phyloP scores from a whole-genome alignment of 2,888 invertebrate genomes.

The Terebella lapidaria region DNA sequence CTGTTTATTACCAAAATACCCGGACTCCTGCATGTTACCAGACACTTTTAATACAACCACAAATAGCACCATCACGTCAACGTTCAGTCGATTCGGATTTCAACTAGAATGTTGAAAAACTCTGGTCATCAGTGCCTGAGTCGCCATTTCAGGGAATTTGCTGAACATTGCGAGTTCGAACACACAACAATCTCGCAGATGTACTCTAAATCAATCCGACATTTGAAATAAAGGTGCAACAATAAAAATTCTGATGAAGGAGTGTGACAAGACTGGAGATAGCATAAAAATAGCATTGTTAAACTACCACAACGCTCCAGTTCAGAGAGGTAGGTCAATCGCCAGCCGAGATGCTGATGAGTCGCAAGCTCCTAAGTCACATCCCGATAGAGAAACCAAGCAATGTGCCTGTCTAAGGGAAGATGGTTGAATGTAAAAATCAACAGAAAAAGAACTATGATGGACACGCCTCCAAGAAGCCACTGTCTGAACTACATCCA shows the following conservation, averaged over 20 bases:
- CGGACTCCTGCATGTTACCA: conserved; percentile 18
- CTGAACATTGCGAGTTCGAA: conserved; percentile 12
- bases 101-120: conserved; percentile 19
- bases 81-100: conserved; percentile 20
- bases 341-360: conserved; percentile 24
- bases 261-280: conserved; percentile 10
- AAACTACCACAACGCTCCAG: conserved; percentile 22
- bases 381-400: conserved; percentile 7
- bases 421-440: background rate
- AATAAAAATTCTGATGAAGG: conserved; percentile 17
- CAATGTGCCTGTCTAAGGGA: background rate
- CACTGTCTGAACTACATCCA: background rate
- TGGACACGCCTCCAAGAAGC: background rate
- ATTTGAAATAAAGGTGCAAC: too few relatives aligned
- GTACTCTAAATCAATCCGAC: conserved; percentile 20
- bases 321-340: conserved; percentile 17
- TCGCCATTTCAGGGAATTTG: conserved; percentile 13
- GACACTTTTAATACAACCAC: conserved; percentile 19
- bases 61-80: conserved; percentile 16
- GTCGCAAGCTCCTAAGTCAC: conserved; percentile 15
- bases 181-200: conserved; percentile 15
- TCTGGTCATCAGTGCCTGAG: conserved; percentile 23
- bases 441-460: background rate
- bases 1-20: conserved; percentile 27
- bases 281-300: conserved; percentile 22